Conservation (phyloP, 1,140 invertebrate species). For the Drosophila nannoptera region DNA sequence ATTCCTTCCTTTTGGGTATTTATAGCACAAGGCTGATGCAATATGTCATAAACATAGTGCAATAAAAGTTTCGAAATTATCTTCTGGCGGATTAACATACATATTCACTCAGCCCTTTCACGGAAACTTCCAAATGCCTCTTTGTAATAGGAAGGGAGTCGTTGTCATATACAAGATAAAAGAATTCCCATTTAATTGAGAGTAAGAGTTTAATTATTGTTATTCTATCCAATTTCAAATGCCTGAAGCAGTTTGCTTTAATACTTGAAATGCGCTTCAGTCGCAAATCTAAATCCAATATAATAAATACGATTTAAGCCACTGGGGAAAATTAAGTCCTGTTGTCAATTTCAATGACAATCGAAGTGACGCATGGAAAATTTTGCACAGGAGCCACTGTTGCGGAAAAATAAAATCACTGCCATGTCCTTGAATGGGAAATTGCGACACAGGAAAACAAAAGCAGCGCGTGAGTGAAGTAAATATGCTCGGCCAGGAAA, state of each 20-base stretch:
- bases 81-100: background rate
- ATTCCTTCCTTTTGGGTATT: conserved; percentile 4
- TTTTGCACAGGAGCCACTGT: conserved; percentile 10
- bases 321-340: conserved; percentile 5
- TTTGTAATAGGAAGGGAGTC: too few relatives aligned
- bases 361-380: conserved; percentile 56
- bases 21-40: conserved; percentile 50
- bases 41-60: conserved; percentile 31
- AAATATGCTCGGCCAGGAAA: conserved; percentile 9
- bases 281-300: conserved; percentile 6
- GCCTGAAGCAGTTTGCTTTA: too few relatives aligned
- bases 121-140: background rate
- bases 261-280: conserved; percentile 1
- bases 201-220: too few relatives aligned
- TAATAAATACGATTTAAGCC: conserved; percentile 1
- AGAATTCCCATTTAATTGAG: too few relatives aligned
- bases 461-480: conserved; percentile 12
- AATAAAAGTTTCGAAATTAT: conserved; percentile 25
- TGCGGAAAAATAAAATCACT: conserved; percentile 41
- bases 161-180: too few relatives aligned
- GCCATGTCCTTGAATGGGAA: conserved; percentile 64
- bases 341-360: conserved; percentile 26
- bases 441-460: conserved; percentile 53
- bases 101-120: too few relatives aligned
- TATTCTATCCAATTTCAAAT: too few relatives aligned